Evolutionary conservation across 1,140 invertebrate species (phyloP).

Genomic region (Micrasema minimum): DNA sequence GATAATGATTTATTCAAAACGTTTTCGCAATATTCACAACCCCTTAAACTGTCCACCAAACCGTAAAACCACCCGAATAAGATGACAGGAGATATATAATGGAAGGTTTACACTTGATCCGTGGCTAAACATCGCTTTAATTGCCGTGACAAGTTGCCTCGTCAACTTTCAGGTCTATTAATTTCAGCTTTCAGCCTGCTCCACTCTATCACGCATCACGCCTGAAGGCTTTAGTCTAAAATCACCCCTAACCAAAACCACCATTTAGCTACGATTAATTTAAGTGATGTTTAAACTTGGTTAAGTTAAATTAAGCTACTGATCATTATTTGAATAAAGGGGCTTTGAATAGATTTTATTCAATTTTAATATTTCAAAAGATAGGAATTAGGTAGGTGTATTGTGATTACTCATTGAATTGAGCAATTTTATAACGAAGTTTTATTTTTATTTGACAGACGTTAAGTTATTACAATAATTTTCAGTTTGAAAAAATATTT

Average conservation of each 20-base stretch:
- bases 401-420: too few relatives aligned
- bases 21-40: too few relatives aligned
- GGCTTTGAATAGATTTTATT: neutral
- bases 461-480: too few relatives aligned
- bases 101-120: slow-evolving; percentile 23
- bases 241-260: slow-evolving; percentile 10
- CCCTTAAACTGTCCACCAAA: slow-evolving; percentile 6
- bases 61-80: slow-evolving; percentile 38
- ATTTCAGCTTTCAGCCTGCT: slow-evolving; percentile 13
- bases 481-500: too few relatives aligned
- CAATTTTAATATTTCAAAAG: too few relatives aligned
- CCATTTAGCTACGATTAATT: slow-evolving; percentile 40
- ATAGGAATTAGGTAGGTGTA: too few relatives aligned
- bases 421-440: too few relatives aligned
- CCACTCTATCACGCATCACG: neutral
- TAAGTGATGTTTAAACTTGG: neutral
- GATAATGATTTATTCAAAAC: too few relatives aligned
- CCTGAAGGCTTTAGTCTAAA: neutral
- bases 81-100: neutral
- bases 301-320: neutral
- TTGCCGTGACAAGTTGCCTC: slow-evolving; percentile 49
- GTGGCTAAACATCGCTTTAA: slow-evolving; percentile 50
- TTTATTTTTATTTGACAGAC: too few relatives aligned
- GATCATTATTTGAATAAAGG: slow-evolving; percentile 7
- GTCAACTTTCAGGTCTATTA: slow-evolving; percentile 52